Evolutionary conservation across 1,140 invertebrate species (phyloP).

Genomic region (Drosophila ohnishii): DNA sequence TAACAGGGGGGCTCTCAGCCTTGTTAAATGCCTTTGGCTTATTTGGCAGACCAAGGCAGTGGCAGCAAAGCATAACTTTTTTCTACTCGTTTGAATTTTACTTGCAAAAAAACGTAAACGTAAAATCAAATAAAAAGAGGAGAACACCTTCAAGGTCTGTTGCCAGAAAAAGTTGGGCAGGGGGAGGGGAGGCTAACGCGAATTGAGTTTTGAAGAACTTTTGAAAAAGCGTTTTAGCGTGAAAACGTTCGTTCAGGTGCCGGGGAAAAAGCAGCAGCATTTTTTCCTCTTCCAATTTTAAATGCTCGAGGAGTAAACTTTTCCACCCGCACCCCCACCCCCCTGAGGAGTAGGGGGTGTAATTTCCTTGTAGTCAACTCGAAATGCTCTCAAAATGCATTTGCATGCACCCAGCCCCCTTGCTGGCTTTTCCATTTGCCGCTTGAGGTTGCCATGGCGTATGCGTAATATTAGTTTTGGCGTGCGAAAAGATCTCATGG

Average conservation of each 20-base stretch:
- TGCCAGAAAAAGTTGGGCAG: conserved; percentile 17
- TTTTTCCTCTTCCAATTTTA: conserved; percentile 42
- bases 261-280: neutral
- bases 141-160: conserved; percentile 68
- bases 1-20: neutral
- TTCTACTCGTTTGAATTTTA: conserved; percentile 57
- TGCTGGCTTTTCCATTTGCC: conserved; percentile 4
- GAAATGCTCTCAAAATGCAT: conserved; percentile 68
- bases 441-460: conserved; percentile 50
- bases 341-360: conserved; percentile 33
- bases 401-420: conserved; percentile 49
- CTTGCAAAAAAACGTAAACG: neutral
- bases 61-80: conserved; percentile 50
- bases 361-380: conserved; percentile 77
- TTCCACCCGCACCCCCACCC: neutral
- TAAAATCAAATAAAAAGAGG: conserved; percentile 17
- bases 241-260: conserved; percentile 57
- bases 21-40: conserved; percentile 64
- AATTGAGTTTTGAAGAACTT: conserved; percentile 72
- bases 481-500: conserved; percentile 46
- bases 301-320: conserved; percentile 43
- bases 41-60: conserved; percentile 48
- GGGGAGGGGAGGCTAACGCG: conserved; percentile 17
- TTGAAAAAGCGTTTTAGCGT: conserved; percentile 75
- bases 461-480: conserved; percentile 73